Percentiles rank a stretch among this genome's conserved stretches.
These are phyloP conservation scores for Catostomus latipinnis DNA, from an alignment of 2,797 vertebrate species.

Conservation along the genomic window DNA sequence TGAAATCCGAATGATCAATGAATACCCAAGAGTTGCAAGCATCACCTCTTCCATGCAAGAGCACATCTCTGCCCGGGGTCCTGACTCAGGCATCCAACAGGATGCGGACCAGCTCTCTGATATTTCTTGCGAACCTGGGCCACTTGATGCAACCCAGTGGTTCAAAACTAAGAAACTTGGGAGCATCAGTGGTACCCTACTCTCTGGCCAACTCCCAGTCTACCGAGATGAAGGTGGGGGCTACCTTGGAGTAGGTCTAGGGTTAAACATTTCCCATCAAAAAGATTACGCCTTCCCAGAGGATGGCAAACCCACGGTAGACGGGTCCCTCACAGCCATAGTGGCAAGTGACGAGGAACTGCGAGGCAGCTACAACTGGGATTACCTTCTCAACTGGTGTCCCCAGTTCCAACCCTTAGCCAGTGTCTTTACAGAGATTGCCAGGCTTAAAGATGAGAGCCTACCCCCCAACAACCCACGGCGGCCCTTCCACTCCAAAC, in stretches of 20 bases:
- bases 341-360: slow-evolving; percentile 98
- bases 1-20: slow-evolving; percentile 98
- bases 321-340: slow-evolving; percentile 94
- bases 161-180: slow-evolving; percentile 95
- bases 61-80: slow-evolving; percentile 92
- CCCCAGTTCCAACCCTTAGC: slow-evolving; percentile 98
- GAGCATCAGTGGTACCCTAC: slow-evolving; percentile 84
- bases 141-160: slow-evolving; percentile 89
- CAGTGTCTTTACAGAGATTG: slow-evolving; percentile 97
- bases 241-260: slow-evolving; percentile 88
- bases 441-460: slow-evolving; percentile 94
- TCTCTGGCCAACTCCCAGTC: slow-evolving; percentile 87
- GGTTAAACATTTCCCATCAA: slow-evolving; percentile 87
- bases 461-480: slow-evolving; percentile 85
- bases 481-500: slow-evolving; percentile 88
- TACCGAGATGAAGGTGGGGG: slow-evolving; percentile 88
- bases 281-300: slow-evolving; percentile 96
- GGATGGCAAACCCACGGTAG: slow-evolving; percentile 92
- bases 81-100: slow-evolving; percentile 97
- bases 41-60: slow-evolving; percentile 95
- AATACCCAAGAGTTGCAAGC: slow-evolving; percentile 93
- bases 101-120: slow-evolving; percentile 97
- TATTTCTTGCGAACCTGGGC: slow-evolving; percentile 91
- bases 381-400: slow-evolving; percentile 98
- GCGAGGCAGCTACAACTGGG: slow-evolving; percentile 98